Percentiles rank a stretch among this genome's conserved stretches.
phyloP scores from a whole-genome alignment of 2,888 invertebrate species.

The Brachypterus glaber region DNA sequence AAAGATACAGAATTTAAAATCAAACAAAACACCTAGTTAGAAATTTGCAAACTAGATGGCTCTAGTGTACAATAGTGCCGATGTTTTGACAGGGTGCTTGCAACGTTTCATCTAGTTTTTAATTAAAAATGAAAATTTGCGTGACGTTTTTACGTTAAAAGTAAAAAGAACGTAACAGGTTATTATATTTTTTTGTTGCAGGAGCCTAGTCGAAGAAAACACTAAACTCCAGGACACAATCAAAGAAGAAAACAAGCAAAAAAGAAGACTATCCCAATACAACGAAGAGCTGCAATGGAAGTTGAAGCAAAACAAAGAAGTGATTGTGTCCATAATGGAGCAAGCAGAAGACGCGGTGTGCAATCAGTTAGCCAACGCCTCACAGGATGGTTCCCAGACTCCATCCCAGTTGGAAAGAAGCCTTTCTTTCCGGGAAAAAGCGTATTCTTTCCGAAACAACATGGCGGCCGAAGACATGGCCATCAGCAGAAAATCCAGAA shows the following conservation, averaged over 20 bases:
- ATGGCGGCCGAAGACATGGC: slow-evolving; percentile 2
- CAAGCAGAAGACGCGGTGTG: slow-evolving; percentile 29
- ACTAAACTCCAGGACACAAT: slow-evolving; percentile 62
- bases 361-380: slow-evolving; percentile 25
- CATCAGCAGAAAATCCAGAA: slow-evolving; percentile 17
- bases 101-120: too few species aligned
- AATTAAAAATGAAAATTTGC: too few species aligned
- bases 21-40: too few species aligned
- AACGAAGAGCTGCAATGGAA: slow-evolving; percentile 87
- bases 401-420: slow-evolving; percentile 29
- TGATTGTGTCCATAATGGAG: slow-evolving; percentile 43
- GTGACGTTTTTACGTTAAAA: too few species aligned
- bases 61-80: too few species aligned
- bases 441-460: slow-evolving; percentile 22
- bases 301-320: slow-evolving; percentile 72
- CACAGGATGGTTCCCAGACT: slow-evolving; percentile 27
- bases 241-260: slow-evolving; percentile 68
- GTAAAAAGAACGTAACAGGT: too few species aligned
- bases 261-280: slow-evolving; percentile 65
- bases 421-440: slow-evolving; percentile 32
- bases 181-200: slow-evolving; percentile 31
- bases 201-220: slow-evolving; percentile 59
- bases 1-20: too few species aligned
- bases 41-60: too few species aligned
- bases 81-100: too few species aligned